phyloP scores from a whole-genome alignment of 2,797 vertebrate species.

The Ficedula albicollis region DNA sequence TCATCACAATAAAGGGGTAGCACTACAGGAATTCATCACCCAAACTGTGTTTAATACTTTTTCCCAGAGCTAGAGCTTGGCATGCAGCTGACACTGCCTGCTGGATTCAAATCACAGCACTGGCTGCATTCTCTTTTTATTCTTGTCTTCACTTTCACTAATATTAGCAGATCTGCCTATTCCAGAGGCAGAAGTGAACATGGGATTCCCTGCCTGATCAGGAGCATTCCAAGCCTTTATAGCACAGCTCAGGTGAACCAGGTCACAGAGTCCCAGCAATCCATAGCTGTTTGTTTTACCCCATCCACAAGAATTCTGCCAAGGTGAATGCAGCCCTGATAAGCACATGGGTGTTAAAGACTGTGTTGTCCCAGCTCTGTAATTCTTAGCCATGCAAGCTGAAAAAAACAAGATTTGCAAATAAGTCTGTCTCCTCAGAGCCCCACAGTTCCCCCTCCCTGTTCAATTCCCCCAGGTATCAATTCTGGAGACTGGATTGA shows the following conservation, averaged over 20 bases:
- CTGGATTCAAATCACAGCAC: background rate
- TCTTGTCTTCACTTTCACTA: background rate
- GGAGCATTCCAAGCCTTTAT: background rate
- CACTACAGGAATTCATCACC: background rate
- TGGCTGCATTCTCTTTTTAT: background rate
- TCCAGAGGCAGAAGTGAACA: background rate
- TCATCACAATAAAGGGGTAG: background rate
- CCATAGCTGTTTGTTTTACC: background rate
- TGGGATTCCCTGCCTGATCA: background rate
- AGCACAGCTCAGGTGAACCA: background rate
- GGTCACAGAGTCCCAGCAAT: accelerated
- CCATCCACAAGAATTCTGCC: background rate
- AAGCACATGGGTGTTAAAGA: background rate
- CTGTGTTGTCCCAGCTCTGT: background rate
- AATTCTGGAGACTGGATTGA: conserved; percentile 1
- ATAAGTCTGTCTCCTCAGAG: background rate
- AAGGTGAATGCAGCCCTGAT: background rate
- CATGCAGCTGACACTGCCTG: background rate
- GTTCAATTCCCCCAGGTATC: background rate
- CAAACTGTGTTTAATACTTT: accelerated
- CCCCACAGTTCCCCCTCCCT: background rate
- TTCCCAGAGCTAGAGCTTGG: background rate
- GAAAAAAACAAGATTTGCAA: background rate
- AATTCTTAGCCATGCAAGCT: background rate
- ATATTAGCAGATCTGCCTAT: background rate